These are phyloP conservation scores for Gambelia wislizenii DNA, from an alignment of 2,797 vertebrate species.

Conservation along the genomic window DNA sequence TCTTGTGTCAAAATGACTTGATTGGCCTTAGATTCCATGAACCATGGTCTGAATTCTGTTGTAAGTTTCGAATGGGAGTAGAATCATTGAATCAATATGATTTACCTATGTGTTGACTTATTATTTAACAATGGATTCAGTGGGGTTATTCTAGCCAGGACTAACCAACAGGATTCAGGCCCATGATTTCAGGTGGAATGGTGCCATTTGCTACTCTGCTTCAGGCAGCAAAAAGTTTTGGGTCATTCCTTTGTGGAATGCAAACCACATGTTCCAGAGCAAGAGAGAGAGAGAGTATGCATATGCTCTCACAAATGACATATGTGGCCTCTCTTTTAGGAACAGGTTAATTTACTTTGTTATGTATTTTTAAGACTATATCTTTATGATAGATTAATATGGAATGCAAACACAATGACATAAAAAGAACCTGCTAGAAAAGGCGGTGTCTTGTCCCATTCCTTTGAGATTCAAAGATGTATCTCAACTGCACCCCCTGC, in stretches of 20 bases:
- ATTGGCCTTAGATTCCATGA: background rate
- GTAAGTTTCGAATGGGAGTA: no score
- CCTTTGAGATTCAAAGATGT: conserved; percentile 37
- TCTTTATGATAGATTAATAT: no score
- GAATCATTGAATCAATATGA: no score
- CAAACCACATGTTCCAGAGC: background rate
- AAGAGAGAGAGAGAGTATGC: no score
- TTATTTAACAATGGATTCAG: no score
- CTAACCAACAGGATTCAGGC: no score
- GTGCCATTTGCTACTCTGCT: background rate
- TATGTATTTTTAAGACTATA: conserved; percentile 35
- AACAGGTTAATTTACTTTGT: conserved; percentile 49
- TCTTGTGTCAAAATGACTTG: background rate
- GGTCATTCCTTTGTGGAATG: background rate
- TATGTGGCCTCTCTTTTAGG: conserved; percentile 38
- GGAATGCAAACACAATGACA: background rate
- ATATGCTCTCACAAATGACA: no score
- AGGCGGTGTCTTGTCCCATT: background rate
- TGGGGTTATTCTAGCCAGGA: no score
- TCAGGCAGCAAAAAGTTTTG: background rate
- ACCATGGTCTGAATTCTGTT: background rate
- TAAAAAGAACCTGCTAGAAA: conserved; percentile 19
- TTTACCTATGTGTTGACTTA: no score
- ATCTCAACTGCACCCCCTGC: conserved; percentile 38
- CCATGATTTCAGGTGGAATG: background rate